Conservation (phyloP, 2,888 invertebrate species). For the Macroteleia sp. region DNA sequence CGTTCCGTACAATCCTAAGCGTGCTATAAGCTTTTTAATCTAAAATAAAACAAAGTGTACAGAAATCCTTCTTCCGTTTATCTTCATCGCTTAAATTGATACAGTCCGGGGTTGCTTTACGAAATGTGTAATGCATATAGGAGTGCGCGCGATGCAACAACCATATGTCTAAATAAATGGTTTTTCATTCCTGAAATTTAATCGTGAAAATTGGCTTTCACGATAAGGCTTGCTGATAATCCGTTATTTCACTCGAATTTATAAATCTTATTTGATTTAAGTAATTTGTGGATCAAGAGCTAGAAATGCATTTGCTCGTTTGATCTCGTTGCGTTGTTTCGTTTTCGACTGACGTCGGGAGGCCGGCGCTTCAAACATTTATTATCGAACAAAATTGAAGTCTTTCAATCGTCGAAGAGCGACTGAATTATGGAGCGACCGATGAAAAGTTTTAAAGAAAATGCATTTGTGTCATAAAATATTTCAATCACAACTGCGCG, state of each 20-base stretch:
- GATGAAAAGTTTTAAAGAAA: slow-evolving; percentile 31
- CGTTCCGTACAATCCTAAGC: slow-evolving; percentile 43
- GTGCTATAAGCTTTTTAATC: slow-evolving; percentile 54
- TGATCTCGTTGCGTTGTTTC: not conserved
- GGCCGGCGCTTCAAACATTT: slow-evolving; percentile 15
- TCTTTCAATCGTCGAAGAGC: slow-evolving; percentile 6
- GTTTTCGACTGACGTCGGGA: not conserved
- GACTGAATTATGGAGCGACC: slow-evolving; percentile 6
- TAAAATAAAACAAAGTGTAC: slow-evolving; percentile 54
- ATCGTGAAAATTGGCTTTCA: slow-evolving; percentile 42
- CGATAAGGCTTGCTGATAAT: slow-evolving; percentile 11
- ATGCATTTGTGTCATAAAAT: slow-evolving; percentile 15
- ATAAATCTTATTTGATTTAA: slow-evolving; percentile 1
- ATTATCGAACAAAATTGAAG: slow-evolving; percentile 6
- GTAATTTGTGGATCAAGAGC: slow-evolving; percentile 12
- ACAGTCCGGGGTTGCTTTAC: slow-evolving; percentile 34
- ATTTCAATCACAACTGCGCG: slow-evolving; percentile 35
- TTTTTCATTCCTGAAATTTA: slow-evolving; percentile 38
- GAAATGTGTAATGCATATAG: slow-evolving; percentile 43
- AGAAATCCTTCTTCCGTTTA: slow-evolving; percentile 51
- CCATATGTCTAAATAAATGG: slow-evolving; percentile 39
- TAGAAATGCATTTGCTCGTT: not conserved
- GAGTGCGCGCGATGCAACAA: slow-evolving; percentile 14
- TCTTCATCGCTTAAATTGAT: slow-evolving; percentile 62
- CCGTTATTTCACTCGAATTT: not conserved